Evolutionary conservation across 2,797 vertebrate genomes (phyloP), one percentile per base, ranked within the genome.

Genomic region (Acanthurus tractus): DNA sequence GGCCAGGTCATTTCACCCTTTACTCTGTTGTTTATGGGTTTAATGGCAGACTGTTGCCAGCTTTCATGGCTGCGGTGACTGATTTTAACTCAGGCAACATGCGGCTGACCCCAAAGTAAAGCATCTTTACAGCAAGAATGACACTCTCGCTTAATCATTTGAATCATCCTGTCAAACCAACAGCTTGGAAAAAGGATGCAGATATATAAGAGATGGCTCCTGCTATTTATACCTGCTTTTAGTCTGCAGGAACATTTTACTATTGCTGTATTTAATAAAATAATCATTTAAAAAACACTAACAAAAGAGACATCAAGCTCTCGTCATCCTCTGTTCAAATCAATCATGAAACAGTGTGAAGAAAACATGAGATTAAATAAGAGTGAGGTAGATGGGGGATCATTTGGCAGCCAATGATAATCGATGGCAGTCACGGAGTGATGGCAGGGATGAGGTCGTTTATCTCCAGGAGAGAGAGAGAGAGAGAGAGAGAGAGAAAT

Each of bases 21-120:
- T 74, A 69, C 77, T 79, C 81, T 83, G 88, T 92, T 90, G 86
- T 94, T 94, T 94, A 94, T 92, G 82, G 83, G 85, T 85, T 83
- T 89, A 89, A 90, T 91, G 86, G 86, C 67, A 81, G 64, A 74
- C 85, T 70, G 63, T 85, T 92, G 85, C 88, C 87, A 85, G 81
- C 83, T 90, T 91, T 92, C 76, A 85, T 87, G 86, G 81, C 86
- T 86, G 90, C 49, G 12, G 70, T 77, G 85, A 59, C 76, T 59
- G 80, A 84, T 79, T 88, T 88, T 90, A 93, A 91, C 87, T 86
- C 79, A 80, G 89, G 78, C 81, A 91, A 88, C 82, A 88, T 93
- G 84, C 84, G 52, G 70, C 78, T 73, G 72, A 87, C 78, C 76
- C 74, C 22, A 63, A 59, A 70, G 49, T 80, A 79, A 64, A 70